Evolutionary conservation across 2,797 vertebrate species (phyloP), one percentile per base, ranked within the genome.

Genomic region (Tapera naevia): DNA sequence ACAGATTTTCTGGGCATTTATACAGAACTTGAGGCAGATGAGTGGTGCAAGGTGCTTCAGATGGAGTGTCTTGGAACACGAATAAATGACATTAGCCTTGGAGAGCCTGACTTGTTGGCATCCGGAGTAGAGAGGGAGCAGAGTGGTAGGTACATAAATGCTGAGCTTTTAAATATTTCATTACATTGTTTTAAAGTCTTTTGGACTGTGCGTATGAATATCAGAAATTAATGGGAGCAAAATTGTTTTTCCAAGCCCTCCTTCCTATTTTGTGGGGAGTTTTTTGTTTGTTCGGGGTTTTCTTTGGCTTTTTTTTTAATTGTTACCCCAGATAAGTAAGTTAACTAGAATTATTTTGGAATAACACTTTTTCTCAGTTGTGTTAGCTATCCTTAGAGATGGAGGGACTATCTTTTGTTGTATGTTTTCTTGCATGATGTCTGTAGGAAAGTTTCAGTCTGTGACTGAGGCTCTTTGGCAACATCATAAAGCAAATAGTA

Each of bases 31-130:
- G 98, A 98, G 95, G 98, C 98, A 8, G 98, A 98, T 28, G 98
- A 98, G n/a, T 98, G 98, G 98, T 98, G 98, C 93, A 98, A 98
- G 93, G 98, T 98, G 37, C 97, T 98, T 93, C 98, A 98, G 87
- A 96, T 97, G 94, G 98, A 98, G 87, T 98, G 98, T 48, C 97
- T 98, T 72, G 98, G 98, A 80, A 97, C 97, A 0, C 95, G 97
- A 17, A 95, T 98, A 92, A 98, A 97, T 85, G 97, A 98, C 92
- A 98, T 98, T 71, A 98, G 98, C 95, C 97, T 98, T 9, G 98
- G 98, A 81, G 98, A 98, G 91, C 98, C 98, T 17, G 98, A 98
- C 94, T 93, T 98, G 57, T 39, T 98, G 95, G 98, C 98, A 19
- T 97, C 98, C 9, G 98, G 98, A 86, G 98, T 98, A 57, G 98